These are phyloP conservation scores for Scytalopus superciliaris DNA, from an alignment of 2,113 vertebrate species.

Conservation along the genomic window DNA sequence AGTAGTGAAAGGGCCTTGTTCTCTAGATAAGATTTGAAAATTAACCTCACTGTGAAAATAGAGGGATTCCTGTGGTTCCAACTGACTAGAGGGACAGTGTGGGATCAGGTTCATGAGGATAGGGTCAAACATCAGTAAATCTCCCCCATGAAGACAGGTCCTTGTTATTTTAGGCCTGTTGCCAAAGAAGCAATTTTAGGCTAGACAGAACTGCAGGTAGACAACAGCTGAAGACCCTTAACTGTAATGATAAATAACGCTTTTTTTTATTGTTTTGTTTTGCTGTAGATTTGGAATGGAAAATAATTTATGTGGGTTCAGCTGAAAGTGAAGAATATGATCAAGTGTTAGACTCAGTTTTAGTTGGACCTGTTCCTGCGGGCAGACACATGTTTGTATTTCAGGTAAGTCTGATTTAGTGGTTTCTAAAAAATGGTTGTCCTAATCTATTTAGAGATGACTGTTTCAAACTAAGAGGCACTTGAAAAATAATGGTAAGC, in stretches of 20 bases:
- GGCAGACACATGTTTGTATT: conserved; percentile 86
- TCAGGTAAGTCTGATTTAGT: conserved; percentile 75
- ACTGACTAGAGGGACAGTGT: neutral
- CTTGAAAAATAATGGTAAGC: neutral
- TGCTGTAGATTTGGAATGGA: conserved; percentile 81
- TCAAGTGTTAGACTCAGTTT: conserved; percentile 83
- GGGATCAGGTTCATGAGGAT: neutral
- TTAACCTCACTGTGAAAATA: neutral
- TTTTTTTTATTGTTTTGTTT: neutral
- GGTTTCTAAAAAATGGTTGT: neutral
- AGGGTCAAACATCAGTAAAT: neutral
- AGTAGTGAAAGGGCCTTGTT: neutral
- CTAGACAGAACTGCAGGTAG: neutral
- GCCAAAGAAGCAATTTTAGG: neutral
- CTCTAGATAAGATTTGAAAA: neutral
- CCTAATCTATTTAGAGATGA: neutral
- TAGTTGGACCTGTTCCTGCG: conserved; percentile 83
- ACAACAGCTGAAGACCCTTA: neutral
- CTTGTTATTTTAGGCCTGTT: neutral
- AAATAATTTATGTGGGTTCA: conserved; percentile 85
- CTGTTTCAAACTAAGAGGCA: neutral
- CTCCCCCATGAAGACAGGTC: neutral
- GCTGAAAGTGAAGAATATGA: conserved; percentile 85
- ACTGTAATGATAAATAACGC: neutral
- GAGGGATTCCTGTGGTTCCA: neutral